Percentiles rank a stretch among this genome's conserved stretches.
phyloP scores from a whole-genome alignment of 2,888 invertebrate species.

The Escarpia spicata region DNA sequence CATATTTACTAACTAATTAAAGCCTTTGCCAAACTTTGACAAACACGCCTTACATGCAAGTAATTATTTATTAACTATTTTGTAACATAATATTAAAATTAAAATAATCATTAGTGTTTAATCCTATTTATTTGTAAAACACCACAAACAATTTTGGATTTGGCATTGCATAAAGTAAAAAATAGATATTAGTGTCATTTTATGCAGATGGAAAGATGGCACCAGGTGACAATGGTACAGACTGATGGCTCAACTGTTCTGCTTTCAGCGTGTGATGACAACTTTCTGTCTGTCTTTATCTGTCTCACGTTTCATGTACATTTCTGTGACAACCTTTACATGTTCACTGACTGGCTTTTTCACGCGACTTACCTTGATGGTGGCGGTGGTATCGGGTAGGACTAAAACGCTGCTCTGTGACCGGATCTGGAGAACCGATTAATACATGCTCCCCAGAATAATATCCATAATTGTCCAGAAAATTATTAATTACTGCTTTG shows the following conservation, averaged over 20 bases:
- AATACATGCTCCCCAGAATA: background rate
- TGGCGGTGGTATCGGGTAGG: background rate
- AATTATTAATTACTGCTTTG: background rate
- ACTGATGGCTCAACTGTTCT: background rate
- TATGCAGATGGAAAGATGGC: background rate
- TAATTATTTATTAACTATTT: no score
- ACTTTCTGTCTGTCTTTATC: background rate
- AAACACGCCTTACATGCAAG: no score
- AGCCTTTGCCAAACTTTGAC: background rate
- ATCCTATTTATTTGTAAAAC: no score
- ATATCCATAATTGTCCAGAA: background rate
- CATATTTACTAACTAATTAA: background rate
- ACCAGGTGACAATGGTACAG: background rate
- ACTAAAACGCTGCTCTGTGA: background rate
- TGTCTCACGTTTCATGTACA: background rate
- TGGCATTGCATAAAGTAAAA: no score
- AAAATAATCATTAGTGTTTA: no score
- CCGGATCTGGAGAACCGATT: background rate
- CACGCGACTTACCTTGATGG: slow-evolving; percentile 9
- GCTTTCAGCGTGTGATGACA: background rate
- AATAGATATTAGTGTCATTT: background rate
- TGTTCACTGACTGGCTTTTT: slow-evolving; percentile 1
- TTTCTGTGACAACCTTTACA: background rate
- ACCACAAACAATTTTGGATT: no score
- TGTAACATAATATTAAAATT: no score